Base-by-base conservation (phyloP, 2,888 invertebrate genomes). In the Vesta saturnalis region DNA sequence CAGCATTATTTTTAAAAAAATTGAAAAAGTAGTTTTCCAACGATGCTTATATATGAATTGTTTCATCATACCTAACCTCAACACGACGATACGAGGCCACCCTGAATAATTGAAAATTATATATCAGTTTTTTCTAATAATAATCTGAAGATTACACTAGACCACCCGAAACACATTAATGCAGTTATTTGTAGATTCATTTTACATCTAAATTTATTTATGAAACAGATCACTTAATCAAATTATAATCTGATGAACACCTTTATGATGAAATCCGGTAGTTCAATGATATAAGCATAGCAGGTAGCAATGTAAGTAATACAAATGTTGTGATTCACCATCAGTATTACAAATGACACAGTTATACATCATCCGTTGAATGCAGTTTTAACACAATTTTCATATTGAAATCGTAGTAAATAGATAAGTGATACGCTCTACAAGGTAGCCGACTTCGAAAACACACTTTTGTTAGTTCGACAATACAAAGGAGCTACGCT, bases 291-390 rank as follows among this genome's bases (percentile, higher is more conserved):
- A 68, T 69, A 66, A 64, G 57, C 71, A 49, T 71, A 67, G 71
- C 69, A 64, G 71, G 71, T 66, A 69, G 71, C 60, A 60, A 66
- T 70, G 66, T 66, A 66, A 70, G 56, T 70, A 70, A 63, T 63
- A 63, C 70, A 66, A 65, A 70, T 70, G 66, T 66, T 69, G 66
- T 66, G 69, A 71, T 69, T 62, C 65, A 69, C 66, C 71, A 69
- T 60, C 21, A 52, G 49, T 59, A 58, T 60, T 63, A 64, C 60
- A 71, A 67, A 67, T 67, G 62, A 67, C 57, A 58, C 43, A 59
- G n/a, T 54, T 61, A 62, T 62, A 63, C 66, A 66, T 66, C 66
- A 66, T 61, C 39, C 39, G 8, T 39, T 39, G 39, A 39, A n/a
- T 8, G 39, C 39, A 39, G 12, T 39, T 39, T 39, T 39, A 39